Percentiles rank a stretch among this genome's conserved stretches.
These are phyloP conservation scores for Acanthopagrus latus DNA, from an alignment of 2,797 vertebrate species.

Conservation along the genomic window DNA sequence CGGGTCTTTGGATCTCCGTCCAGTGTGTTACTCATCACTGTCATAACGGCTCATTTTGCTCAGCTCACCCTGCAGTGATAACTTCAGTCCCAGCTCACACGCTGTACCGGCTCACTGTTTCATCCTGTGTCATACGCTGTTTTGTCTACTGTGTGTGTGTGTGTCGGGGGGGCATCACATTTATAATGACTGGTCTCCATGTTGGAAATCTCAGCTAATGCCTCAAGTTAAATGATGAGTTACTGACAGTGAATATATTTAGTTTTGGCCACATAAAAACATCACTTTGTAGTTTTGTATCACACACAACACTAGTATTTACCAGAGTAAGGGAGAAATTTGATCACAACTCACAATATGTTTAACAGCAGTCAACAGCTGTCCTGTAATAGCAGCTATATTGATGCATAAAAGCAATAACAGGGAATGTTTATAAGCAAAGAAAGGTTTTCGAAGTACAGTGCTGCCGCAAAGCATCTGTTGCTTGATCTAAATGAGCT, in stretches of 20 bases:
- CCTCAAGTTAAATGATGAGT: slow-evolving; percentile 7
- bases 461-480: too few relatives aligned
- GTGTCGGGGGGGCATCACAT: background rate
- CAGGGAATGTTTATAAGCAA: too few relatives aligned
- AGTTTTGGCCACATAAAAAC: background rate
- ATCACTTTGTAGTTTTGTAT: background rate
- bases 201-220: slow-evolving; percentile 14
- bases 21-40: slow-evolving; percentile 25
- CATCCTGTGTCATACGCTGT: slow-evolving; percentile 32
- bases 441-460: too few relatives aligned
- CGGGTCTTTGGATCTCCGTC: slow-evolving; percentile 34
- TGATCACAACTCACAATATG: too few relatives aligned
- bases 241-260: slow-evolving; percentile 1
- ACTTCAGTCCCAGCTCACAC: slow-evolving; percentile 16
- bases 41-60: slow-evolving; percentile 14
- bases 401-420: too few relatives aligned
- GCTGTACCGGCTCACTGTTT: slow-evolving; percentile 8
- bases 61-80: slow-evolving; percentile 26
- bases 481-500: too few relatives aligned
- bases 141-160: background rate
- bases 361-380: too few relatives aligned
- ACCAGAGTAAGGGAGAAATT: too few relatives aligned
- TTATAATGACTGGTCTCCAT: slow-evolving; percentile 14
- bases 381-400: too few relatives aligned
- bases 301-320: background rate